These are phyloP conservation scores for Leptinotarsa texana DNA, from an alignment of 1,140 invertebrate genomes.

Conservation along the genomic window DNA sequence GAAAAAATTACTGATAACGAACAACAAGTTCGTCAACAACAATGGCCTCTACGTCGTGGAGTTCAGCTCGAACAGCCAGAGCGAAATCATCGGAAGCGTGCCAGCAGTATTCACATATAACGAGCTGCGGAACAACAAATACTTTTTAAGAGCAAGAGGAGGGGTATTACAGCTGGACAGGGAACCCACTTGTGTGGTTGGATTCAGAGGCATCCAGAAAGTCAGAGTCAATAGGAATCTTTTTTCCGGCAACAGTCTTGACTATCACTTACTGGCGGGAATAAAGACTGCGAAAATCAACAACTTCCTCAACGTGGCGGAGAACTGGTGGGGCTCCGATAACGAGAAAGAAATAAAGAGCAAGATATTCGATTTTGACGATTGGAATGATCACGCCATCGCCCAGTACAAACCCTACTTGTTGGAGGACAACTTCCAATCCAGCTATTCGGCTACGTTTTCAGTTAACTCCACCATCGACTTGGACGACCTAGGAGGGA, in stretches of 20 bases:
- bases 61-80: conserved; percentile 89
- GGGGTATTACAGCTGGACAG: conserved; percentile 57
- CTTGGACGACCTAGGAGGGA: conserved; percentile 79
- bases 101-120: conserved; percentile 80
- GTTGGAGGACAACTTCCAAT: conserved; percentile 72
- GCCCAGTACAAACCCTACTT: conserved; percentile 89
- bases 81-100: conserved; percentile 86
- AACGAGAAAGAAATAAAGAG: conserved; percentile 73
- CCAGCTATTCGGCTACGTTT: conserved; percentile 74
- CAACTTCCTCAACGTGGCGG: conserved; percentile 82
- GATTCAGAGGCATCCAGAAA: conserved; percentile 93
- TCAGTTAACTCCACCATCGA: conserved; percentile 61
- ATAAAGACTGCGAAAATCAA: conserved; percentile 85
- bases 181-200: conserved; percentile 79
- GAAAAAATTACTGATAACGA: conserved; percentile 85
- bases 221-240: conserved; percentile 89
- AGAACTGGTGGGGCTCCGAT: conserved; percentile 95
- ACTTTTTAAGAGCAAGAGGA: conserved; percentile 46
- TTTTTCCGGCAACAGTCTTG: conserved; percentile 82
- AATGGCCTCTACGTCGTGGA: conserved; percentile 84
- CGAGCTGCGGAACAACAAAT: conserved; percentile 75
- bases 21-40: conserved; percentile 81
- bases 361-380: conserved; percentile 98
- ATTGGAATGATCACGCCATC: conserved; percentile 98
- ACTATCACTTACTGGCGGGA: conserved; percentile 93